phyloP scores from a whole-genome alignment of 2,113 vertebrate species.

The Corythoichthys haematopterus region DNA sequence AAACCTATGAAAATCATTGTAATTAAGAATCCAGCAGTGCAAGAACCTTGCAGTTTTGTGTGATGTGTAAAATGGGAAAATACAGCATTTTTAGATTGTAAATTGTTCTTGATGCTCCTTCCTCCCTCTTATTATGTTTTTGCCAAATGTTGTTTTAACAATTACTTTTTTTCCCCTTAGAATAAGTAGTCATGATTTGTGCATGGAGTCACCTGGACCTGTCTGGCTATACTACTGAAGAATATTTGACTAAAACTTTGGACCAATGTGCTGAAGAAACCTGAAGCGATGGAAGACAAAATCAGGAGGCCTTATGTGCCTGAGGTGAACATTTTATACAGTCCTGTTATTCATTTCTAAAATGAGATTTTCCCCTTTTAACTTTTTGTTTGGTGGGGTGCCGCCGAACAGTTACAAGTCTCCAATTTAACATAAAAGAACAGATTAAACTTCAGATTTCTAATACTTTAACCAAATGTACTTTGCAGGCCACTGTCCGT shows the following conservation, averaged over 20 bases:
- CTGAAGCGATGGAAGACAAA: conserved; percentile 76
- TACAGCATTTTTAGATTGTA: not conserved
- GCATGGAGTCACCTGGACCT: conserved; percentile 86
- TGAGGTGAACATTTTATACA: conserved; percentile 70
- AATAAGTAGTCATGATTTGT: conserved; percentile 82
- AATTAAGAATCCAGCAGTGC: conserved; percentile 72
- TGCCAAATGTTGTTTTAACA: not conserved
- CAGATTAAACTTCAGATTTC: too few species aligned
- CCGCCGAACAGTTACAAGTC: too few species aligned
- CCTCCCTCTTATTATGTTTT: not conserved
- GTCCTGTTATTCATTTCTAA: not conserved
- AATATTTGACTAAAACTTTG: conserved; percentile 80
- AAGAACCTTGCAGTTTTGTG: conserved; percentile 76
- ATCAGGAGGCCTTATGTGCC: conserved; percentile 81
- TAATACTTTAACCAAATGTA: not conserved
- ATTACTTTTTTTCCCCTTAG: conserved; percentile 56
- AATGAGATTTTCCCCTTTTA: not conserved
- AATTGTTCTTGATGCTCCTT: too few species aligned
- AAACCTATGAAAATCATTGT: too few species aligned
- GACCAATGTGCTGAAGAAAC: conserved; percentile 76
- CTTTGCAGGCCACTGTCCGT: conserved; percentile 84
- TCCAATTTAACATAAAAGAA: too few species aligned
- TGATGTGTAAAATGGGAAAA: not conserved
- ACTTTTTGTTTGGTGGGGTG: too few species aligned
- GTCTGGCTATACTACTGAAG: conserved; percentile 60